Percentiles rank a stretch among this genome's conserved stretches.
Evolutionary conservation across 1,140 invertebrate species (phyloP).

Genomic region (Microvelia longipes): DNA sequence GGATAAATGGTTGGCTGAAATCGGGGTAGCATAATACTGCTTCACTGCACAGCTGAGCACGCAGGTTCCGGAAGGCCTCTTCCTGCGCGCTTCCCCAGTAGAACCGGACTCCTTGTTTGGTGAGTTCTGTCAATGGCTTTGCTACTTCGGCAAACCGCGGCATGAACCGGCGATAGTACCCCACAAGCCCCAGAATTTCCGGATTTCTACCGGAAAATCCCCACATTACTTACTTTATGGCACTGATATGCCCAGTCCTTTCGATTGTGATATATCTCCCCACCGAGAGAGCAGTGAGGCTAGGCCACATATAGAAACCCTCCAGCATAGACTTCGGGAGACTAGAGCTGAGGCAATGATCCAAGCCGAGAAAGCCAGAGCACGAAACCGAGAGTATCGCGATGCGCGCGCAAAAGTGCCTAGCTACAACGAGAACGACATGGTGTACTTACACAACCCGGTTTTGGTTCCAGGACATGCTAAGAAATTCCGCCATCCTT

Average conservation of each 20-base stretch:
- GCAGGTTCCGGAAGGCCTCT: background rate
- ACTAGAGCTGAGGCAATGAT: background rate
- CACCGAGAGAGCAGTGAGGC: background rate
- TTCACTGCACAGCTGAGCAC: slow-evolving; percentile 3
- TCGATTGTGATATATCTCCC: background rate
- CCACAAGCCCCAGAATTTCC: slow-evolving; percentile 31
- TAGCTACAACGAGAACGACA: background rate
- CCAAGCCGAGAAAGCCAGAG: background rate
- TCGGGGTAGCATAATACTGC: no score
- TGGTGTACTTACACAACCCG: background rate
- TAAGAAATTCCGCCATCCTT: background rate
- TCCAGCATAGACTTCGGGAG: background rate
- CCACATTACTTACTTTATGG: background rate
- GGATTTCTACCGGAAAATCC: slow-evolving; percentile 18
- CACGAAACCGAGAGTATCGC: background rate
- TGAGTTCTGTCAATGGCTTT: slow-evolving; percentile 26
- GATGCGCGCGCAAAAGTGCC: background rate
- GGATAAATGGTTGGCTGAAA: no score
- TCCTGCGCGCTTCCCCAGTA: background rate
- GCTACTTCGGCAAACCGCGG: slow-evolving; percentile 25
- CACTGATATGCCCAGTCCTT: background rate
- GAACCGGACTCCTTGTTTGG: slow-evolving; percentile 21
- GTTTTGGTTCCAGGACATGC: background rate
- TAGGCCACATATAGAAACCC: background rate
- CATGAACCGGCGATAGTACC: slow-evolving; percentile 33